A percentile compares a stretch with the other conserved stretches of the same genome.
phyloP scores from a whole-genome alignment of 2,797 vertebrate species.

The Leptatherina wallacei region DNA sequence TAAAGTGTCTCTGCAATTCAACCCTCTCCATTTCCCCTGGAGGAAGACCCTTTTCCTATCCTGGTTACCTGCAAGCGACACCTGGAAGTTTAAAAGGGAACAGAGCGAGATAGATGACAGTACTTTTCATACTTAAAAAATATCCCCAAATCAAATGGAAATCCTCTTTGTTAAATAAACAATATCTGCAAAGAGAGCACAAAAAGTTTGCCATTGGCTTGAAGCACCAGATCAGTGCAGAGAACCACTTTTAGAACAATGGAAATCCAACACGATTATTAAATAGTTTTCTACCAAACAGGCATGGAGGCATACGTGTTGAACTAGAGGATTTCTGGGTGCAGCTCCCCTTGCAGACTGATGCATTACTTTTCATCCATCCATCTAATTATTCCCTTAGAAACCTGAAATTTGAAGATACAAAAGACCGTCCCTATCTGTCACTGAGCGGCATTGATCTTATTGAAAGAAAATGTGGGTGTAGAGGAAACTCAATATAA shows the following conservation, averaged over 20 bases:
- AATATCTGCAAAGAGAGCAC: slow-evolving; percentile 76
- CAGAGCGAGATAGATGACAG: slow-evolving; percentile 59
- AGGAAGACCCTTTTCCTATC: slow-evolving; percentile 59
- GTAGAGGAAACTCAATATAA: slow-evolving; percentile 87
- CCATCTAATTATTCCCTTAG: slow-evolving; percentile 90
- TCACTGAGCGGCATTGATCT: slow-evolving; percentile 86
- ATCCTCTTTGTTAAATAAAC: slow-evolving; percentile 79
- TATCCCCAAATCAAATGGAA: slow-evolving; percentile 69
- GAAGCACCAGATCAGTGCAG: slow-evolving; percentile 71
- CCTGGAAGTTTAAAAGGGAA: slow-evolving; percentile 68
- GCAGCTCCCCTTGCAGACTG: slow-evolving; percentile 78
- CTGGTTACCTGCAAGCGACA: slow-evolving; percentile 68
- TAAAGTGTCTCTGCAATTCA: slow-evolving; percentile 45
- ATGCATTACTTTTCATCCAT: slow-evolving; percentile 86
- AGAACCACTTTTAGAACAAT: slow-evolving; percentile 84
- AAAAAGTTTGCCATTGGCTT: slow-evolving; percentile 78
- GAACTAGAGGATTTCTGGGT: slow-evolving; percentile 81
- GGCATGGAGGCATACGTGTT: slow-evolving; percentile 71
- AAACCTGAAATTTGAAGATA: slow-evolving; percentile 89
- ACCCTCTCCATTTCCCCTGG: slow-evolving; percentile 47
- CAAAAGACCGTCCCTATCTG: slow-evolving; percentile 88
- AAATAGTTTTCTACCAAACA: slow-evolving; percentile 83
- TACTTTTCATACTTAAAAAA: slow-evolving; percentile 55
- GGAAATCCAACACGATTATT: slow-evolving; percentile 80
- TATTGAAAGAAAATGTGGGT: slow-evolving; percentile 88